These are phyloP conservation scores for Cylloceria caligata DNA, from an alignment of 2,888 invertebrate genomes.

Conservation along the genomic window DNA sequence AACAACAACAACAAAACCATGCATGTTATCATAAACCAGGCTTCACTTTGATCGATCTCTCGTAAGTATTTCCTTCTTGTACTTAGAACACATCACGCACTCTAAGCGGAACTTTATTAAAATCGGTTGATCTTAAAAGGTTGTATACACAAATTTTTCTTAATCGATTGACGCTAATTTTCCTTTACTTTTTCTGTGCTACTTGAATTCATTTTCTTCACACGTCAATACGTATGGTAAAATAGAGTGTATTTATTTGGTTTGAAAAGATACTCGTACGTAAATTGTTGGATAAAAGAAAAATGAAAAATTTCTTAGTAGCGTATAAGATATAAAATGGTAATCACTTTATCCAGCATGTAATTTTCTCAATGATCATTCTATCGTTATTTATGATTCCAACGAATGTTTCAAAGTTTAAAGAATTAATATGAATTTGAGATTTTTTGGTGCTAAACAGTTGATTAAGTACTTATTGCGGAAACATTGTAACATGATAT, in stretches of 20 bases:
- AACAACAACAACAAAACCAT: not conserved
- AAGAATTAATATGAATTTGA: conserved; percentile 29
- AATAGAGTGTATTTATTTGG: not conserved
- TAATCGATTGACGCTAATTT: not conserved
- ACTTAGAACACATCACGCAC: not conserved
- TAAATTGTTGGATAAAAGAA: not conserved
- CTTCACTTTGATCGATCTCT: not conserved
- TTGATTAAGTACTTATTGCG: conserved; percentile 68
- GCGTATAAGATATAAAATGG: not conserved
- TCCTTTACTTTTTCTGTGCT: not conserved
- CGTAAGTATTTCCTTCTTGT: not conserved
- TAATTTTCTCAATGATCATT: conserved; percentile 18
- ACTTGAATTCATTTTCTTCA: not conserved
- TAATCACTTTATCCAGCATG: not conserved
- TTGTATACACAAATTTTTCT: not conserved
- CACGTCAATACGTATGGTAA: not conserved
- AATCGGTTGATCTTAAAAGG: not conserved
- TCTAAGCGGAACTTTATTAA: not conserved
- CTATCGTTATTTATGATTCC: conserved; percentile 36
- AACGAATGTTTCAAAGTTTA: conserved; percentile 23
- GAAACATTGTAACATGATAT: conserved; percentile 72
- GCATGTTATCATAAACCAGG: not conserved
- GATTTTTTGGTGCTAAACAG: conserved; percentile 63
- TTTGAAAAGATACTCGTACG: no score
- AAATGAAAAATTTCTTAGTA: no score